Base-by-base conservation (phyloP, 2,113 vertebrate species). In the Clarias gariepinus region DNA sequence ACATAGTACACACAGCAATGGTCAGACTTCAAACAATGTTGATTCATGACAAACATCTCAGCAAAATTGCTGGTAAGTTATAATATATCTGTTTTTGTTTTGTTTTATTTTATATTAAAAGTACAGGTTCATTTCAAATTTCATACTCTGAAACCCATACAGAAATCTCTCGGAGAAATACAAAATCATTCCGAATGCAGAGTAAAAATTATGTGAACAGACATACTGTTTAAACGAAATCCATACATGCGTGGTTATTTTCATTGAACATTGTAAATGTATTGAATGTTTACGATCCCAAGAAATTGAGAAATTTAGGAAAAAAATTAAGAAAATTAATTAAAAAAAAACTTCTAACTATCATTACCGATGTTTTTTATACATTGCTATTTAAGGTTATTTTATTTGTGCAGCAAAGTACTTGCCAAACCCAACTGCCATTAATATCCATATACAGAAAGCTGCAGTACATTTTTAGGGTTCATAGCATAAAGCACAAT, bases 51-150 rank as follows among this genome's bases (percentile, higher is more conserved):
- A 58, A 23, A 3, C 81, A 91, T 53, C 91, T 91, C 64, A 92
- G 88, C 84, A 77, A 91, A 64, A 78, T 87, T 18, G 3, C 88
- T 52, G 92, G 88, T 93, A 90, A 89, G 86, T 41, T 5, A 18
- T 3, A n/a, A 16, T 16, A 81, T 25, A 25, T 21, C 5, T 25
- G 25, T 5, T 47, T 41, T 81, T 30, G 19, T 12, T 78, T 57
- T 52, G 15, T 36, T 36, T 36, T 36, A n/a, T n/a, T n/a, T n/a
- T n/a, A n/a, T n/a, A 36, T 36, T 36, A 2, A 36, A 36, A 36
- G 33, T 36, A 76, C 41, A 76, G 73, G 41, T 25, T 52, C 3
- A 10, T 52, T 21, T 4, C 1, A 25, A n/a, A 53, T 53, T n/a
- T 53, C 10, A 4, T 73, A 21, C 9, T 73, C 30, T 69, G 30